A percentile compares a stretch with the other conserved stretches of the same genome.
These are phyloP conservation scores for Tachycineta bicolor DNA, from an alignment of 2,113 vertebrate genomes.

Conservation along the genomic window DNA sequence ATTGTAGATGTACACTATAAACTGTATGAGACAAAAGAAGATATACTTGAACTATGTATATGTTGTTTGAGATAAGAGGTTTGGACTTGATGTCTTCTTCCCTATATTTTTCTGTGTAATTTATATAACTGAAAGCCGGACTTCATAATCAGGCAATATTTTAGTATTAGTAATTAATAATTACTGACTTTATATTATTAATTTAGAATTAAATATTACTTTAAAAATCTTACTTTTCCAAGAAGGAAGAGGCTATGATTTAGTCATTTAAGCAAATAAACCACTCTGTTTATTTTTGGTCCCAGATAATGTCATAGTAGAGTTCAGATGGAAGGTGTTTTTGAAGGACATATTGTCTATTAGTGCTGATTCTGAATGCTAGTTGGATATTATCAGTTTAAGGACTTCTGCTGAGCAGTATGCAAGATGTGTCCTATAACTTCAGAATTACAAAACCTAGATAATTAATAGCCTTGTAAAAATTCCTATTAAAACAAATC, in stretches of 20 bases:
- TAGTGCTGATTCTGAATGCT: background rate
- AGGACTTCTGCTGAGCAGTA: background rate
- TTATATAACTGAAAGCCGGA: background rate
- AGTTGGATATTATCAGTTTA: background rate
- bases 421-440: background rate
- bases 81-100: background rate
- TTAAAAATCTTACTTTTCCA: background rate
- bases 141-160: background rate
- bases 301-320: background rate
- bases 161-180: background rate
- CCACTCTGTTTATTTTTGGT: background rate
- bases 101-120: background rate
- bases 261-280: background rate
- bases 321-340: background rate
- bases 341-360: background rate
- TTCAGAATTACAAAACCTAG: background rate
- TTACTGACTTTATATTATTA: too few relatives aligned
- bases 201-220: too few relatives aligned
- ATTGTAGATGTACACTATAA: background rate
- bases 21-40: background rate
- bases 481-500: background rate
- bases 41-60: background rate
- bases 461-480: background rate
- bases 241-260: background rate
- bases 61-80: accelerated